These are phyloP conservation scores for Amphiprion percula DNA, from an alignment of 2,113 vertebrate genomes.

Conservation along the genomic window DNA sequence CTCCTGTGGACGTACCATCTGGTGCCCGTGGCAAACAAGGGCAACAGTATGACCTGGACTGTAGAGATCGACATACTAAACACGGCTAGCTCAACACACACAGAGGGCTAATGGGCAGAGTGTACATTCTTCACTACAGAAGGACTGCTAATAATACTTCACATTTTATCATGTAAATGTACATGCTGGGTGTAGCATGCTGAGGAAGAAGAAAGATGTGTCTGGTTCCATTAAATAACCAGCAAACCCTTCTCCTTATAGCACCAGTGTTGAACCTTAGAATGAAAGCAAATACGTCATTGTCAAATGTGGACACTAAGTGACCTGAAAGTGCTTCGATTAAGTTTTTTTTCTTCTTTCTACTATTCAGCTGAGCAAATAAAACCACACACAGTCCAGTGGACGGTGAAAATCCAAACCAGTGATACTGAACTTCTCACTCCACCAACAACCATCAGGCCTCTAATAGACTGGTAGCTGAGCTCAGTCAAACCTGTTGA, in stretches of 20 bases:
- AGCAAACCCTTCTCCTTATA: background rate
- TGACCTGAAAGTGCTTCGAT: no score
- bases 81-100: background rate
- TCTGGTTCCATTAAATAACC: background rate
- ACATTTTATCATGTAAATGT: background rate
- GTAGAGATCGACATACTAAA: slow-evolving; percentile 10
- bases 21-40: slow-evolving; percentile 62
- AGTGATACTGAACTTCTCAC: background rate
- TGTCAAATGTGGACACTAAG: background rate
- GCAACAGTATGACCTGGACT: slow-evolving; percentile 51
- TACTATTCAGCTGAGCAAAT: no score
- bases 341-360: no score
- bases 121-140: background rate
- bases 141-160: background rate
- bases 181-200: background rate
- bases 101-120: background rate
- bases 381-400: no score
- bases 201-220: background rate
- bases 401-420: background rate
- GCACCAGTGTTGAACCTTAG: background rate
- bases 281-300: no score
- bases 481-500: slow-evolving; percentile 4
- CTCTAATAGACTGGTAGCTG: background rate
- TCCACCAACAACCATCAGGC: background rate
- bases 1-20: slow-evolving; percentile 72